Base-by-base conservation (phyloP, 2,797 vertebrate genomes). In the Orientallactaga sibirica region DNA sequence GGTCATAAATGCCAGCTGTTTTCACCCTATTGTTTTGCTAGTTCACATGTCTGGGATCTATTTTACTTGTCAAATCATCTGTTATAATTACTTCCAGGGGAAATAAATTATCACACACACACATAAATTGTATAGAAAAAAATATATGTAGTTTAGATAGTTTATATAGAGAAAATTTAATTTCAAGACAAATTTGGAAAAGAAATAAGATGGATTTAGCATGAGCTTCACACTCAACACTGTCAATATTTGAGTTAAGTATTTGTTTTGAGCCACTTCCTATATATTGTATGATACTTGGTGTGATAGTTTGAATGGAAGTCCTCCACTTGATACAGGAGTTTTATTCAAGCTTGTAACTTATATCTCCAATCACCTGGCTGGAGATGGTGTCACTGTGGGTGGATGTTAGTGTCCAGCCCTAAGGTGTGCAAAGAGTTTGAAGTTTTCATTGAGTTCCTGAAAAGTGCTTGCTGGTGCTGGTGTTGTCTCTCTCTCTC, bases 121-220 rank as follows among this genome's bases (percentile, higher is more conserved):
- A 81, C 7, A 79, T n/a, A 11, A 61, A 70, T 20, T n/a, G 19
- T 81, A 55, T 41, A 12, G 20, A 29, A 70, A 68, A 75, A 89
- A 22, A 29, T 27, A 86, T 92, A 64, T 73, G 58, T 61, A 68
- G 37, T 93, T 90, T 12, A 52, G 29, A 67, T 90, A 70, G 11
- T 55, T 27, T 86, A 48, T 85, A 33, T 37, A 73, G 86, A 64
- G 67, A 91, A 88, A 80, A 27, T 41, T 89, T 85, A 93, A 88
- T 20, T 24, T 27, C 83, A 88, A 82, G 75, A 58, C 78, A 92
- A 85, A 81, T 4, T 43, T 1, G 27, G 67, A 83, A 88, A 66
- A 29, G 18, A 88, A 68, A 55, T 94, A 78, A 37, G n/a, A 75
- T 66, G 64, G 22, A 66, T 67, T 76, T 83, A 83, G n/a, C 66